Evolutionary conservation across 2,888 invertebrate genomes (phyloP).

Genomic region (Stenolophus ochropezus): DNA sequence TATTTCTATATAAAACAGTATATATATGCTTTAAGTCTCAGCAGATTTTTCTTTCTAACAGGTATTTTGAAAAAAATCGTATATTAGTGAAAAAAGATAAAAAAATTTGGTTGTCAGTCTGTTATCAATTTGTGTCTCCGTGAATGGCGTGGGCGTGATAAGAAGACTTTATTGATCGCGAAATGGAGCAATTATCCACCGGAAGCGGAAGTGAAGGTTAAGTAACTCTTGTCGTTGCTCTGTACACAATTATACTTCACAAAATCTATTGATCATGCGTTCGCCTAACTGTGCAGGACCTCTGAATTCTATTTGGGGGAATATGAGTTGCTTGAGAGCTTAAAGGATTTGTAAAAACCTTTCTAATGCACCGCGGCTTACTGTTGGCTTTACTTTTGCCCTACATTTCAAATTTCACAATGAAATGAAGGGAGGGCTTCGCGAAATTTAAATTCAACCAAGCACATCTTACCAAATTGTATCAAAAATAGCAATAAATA

Average conservation of each 20-base stretch:
- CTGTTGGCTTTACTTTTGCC: background rate
- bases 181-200: slow-evolving; percentile 6
- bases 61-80: too few relatives aligned
- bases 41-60: too few relatives aligned
- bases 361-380: background rate
- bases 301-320: background rate
- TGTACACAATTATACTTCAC: background rate
- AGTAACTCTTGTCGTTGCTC: background rate
- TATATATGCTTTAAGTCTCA: too few relatives aligned
- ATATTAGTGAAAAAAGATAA: too few relatives aligned
- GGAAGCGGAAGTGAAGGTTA: slow-evolving; percentile 17
- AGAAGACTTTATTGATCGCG: slow-evolving; percentile 4
- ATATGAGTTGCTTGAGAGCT: background rate
- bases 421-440: too few relatives aligned
- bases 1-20: too few relatives aligned
- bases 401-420: background rate
- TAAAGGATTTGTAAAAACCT: background rate
- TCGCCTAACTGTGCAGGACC: background rate
- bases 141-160: background rate
- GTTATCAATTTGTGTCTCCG: background rate
- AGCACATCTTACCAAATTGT: too few relatives aligned
- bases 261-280: background rate
- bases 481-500: too few relatives aligned
- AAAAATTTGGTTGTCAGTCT: too few relatives aligned
- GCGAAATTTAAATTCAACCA: too few relatives aligned